phyloP scores from a whole-genome alignment of 2,888 invertebrate species.

The Papilio gigon region DNA sequence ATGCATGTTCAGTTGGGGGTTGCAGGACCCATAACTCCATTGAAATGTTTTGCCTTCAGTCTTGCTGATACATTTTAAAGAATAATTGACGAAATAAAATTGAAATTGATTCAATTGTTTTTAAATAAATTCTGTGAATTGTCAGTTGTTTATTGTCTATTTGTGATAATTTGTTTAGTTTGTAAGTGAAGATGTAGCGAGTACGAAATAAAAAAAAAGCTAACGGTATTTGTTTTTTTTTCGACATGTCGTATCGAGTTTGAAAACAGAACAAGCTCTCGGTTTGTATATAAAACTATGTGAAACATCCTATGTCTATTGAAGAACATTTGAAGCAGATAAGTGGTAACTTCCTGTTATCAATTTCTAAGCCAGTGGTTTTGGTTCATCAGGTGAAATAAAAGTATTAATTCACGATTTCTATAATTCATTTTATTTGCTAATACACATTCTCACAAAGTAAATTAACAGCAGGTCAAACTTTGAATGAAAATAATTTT shows the following conservation, averaged over 20 bases:
- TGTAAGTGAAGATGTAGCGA: slow-evolving; percentile 67
- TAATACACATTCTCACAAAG: slow-evolving; percentile 61
- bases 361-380: not conserved
- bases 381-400: slow-evolving; percentile 46
- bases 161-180: slow-evolving; percentile 76
- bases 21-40: too few relatives aligned
- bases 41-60: not conserved
- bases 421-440: slow-evolving; percentile 67
- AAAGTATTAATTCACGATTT: slow-evolving; percentile 63
- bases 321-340: too few relatives aligned
- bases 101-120: slow-evolving; percentile 63
- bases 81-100: slow-evolving; percentile 39
- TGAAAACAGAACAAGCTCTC: not conserved
- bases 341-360: too few relatives aligned
- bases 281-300: too few relatives aligned
- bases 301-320: too few relatives aligned
- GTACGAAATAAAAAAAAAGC: slow-evolving; percentile 59
- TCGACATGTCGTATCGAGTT: slow-evolving; percentile 22
- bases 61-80: slow-evolving; percentile 3
- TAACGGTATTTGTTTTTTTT: slow-evolving; percentile 45
- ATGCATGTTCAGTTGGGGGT: too few relatives aligned
- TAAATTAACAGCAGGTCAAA: slow-evolving; percentile 35
- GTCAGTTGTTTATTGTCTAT: slow-evolving; percentile 77
- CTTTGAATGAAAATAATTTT: slow-evolving; percentile 44
- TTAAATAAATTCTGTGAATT: slow-evolving; percentile 79